Evolutionary conservation across 2,797 vertebrate genomes (phyloP).

Genomic region (Anabas testudineus): DNA sequence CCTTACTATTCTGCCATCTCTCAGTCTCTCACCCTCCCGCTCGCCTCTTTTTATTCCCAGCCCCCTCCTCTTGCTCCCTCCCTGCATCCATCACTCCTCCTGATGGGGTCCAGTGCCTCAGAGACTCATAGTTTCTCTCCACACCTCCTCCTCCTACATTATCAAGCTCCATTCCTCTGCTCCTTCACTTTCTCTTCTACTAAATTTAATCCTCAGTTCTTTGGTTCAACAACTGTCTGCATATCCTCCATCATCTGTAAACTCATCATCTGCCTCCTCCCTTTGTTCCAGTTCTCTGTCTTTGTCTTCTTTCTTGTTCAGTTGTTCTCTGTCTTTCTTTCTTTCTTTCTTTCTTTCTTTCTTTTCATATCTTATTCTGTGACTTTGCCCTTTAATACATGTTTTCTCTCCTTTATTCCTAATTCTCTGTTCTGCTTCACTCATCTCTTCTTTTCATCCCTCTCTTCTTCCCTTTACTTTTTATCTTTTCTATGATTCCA

Average conservation of each 20-base stretch:
- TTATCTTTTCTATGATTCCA: not conserved
- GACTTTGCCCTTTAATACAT: not conserved
- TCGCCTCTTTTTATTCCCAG: constrained; percentile 19
- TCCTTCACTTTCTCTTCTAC: constrained; percentile 4
- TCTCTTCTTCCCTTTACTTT: not conserved
- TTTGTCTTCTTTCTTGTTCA: not conserved
- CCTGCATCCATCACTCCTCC: constrained; percentile 53
- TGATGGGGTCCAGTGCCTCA: constrained; percentile 50
- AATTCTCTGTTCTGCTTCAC: no score
- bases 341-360: rapidly evolving
- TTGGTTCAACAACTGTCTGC: not conserved
- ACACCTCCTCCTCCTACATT: constrained; percentile 31
- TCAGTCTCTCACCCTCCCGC: constrained; percentile 6
- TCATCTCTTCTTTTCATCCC: no score
- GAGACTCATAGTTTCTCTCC: constrained; percentile 37
- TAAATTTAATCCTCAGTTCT: not conserved
- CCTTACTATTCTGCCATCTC: constrained; percentile 48
- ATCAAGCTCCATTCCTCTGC: constrained; percentile 8
- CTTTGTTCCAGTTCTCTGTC: no score
- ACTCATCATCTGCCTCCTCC: not conserved
- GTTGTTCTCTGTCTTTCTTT: no score
- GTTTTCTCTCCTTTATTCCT: not conserved
- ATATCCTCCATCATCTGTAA: not conserved
- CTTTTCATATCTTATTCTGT: not conserved
- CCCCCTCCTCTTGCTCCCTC: constrained; percentile 6